Conservation (phyloP, 2,113 vertebrate species). For the Miniopterus natalensis region DNA sequence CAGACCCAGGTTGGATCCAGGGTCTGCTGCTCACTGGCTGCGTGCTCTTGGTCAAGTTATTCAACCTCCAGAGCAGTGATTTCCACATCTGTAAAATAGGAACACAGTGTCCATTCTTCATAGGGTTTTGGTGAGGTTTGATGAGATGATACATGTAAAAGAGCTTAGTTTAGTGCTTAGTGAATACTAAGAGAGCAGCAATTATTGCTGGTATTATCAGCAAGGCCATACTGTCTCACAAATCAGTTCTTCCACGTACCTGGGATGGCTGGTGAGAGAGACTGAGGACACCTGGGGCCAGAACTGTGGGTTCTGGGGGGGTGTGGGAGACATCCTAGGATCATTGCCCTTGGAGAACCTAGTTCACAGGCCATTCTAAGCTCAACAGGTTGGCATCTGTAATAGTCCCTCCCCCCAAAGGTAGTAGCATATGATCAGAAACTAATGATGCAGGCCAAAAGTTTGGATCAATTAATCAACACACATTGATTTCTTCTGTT, state of each 20-base stretch:
- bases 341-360: neutral
- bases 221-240: neutral
- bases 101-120: neutral
- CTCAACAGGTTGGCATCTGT: neutral
- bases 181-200: neutral
- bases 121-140: neutral
- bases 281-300: neutral
- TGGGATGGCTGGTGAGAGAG: neutral
- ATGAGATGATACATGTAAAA: neutral
- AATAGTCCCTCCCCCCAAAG: neutral
- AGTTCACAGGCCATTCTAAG: neutral
- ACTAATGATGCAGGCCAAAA: neutral
- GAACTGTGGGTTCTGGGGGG: neutral
- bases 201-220: neutral
- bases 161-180: neutral
- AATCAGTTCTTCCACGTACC: neutral
- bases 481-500: conserved; percentile 16
- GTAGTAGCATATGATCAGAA: neutral
- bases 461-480: neutral
- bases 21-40: neutral
- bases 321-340: neutral
- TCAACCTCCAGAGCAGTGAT: neutral
- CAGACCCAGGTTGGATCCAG: neutral
- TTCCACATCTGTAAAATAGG: neutral
- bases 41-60: neutral